These are phyloP conservation scores for Ptiloglossa arizonensis DNA, from an alignment of 1,140 invertebrate species.

Conservation along the genomic window DNA sequence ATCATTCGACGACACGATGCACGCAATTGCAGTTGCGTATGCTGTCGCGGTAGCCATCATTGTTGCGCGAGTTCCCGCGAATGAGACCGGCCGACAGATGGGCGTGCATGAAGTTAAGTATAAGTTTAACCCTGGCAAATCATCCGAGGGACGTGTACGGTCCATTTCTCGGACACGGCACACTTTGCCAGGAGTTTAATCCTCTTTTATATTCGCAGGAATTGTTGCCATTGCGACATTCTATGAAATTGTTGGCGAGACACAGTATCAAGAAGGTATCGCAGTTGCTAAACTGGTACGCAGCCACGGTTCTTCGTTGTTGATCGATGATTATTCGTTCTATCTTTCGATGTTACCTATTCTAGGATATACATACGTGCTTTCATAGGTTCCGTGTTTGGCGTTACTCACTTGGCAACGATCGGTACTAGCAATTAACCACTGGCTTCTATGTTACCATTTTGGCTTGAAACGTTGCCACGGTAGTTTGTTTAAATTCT, in stretches of 20 bases:
- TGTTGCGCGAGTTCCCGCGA: conserved; percentile 23
- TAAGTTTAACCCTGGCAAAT: conserved; percentile 52
- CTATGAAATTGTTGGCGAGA: background rate
- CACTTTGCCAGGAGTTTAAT: background rate
- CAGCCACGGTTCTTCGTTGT: too few species aligned
- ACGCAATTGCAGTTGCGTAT: conserved; percentile 44
- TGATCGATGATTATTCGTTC: too few species aligned
- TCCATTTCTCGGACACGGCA: conserved; percentile 10
- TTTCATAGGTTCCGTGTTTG: too few species aligned
- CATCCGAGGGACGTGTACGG: background rate
- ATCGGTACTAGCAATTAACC: too few species aligned
- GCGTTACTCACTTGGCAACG: too few species aligned
- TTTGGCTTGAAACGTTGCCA: too few species aligned
- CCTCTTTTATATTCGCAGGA: background rate
- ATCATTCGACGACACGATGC: conserved; percentile 39
- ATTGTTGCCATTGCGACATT: background rate
- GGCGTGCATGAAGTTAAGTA: conserved; percentile 29
- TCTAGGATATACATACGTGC: too few species aligned
- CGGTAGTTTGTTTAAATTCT: too few species aligned
- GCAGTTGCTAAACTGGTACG: too few species aligned
- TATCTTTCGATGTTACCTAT: too few species aligned
- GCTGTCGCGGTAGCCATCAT: conserved; percentile 26
- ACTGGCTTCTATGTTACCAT: too few species aligned
- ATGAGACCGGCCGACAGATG: conserved; percentile 24
- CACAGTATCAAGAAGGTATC: background rate